Conservation (phyloP, 2,797 vertebrate genomes). For the Ptychobarbus kaznakovi region DNA sequence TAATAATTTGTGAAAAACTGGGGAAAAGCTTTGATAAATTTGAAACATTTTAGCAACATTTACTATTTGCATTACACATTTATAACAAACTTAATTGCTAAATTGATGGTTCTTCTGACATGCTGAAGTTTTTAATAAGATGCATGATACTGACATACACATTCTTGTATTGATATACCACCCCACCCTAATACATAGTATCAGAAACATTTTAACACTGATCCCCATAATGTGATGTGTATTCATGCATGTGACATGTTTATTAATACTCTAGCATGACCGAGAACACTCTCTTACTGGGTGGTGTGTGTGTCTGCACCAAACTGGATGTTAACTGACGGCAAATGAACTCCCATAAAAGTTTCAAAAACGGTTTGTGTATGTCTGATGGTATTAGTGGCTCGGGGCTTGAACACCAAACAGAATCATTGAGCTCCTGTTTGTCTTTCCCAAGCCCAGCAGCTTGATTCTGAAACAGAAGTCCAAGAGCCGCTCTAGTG, state of each 20-base stretch:
- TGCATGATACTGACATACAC: neutral
- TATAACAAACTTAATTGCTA: neutral
- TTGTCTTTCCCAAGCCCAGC: constrained; percentile 48
- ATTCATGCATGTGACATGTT: neutral
- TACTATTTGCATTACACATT: neutral
- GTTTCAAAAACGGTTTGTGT: constrained; percentile 28
- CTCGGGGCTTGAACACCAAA: constrained; percentile 23
- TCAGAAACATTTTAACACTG: neutral
- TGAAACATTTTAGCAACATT: too few relatives aligned
- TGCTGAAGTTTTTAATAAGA: neutral
- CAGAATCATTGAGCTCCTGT: constrained; percentile 47
- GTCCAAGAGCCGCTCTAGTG: constrained; percentile 15
- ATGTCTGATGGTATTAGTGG: constrained; percentile 28
- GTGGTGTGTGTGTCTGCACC: neutral
- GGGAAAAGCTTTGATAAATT: too few relatives aligned
- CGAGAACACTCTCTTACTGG: neutral
- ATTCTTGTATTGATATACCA: neutral
- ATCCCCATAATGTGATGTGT: neutral
- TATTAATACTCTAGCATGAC: constrained; percentile 5
- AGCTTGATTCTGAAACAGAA: constrained; percentile 39
- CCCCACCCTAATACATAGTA: neutral
- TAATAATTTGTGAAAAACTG: too few relatives aligned
- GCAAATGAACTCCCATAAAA: constrained; percentile 26
- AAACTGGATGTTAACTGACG: constrained; percentile 38
- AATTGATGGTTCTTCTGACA: neutral